These are phyloP conservation scores for Sebastes vulpes DNA, from an alignment of 2,797 vertebrate genomes.

Conservation along the genomic window DNA sequence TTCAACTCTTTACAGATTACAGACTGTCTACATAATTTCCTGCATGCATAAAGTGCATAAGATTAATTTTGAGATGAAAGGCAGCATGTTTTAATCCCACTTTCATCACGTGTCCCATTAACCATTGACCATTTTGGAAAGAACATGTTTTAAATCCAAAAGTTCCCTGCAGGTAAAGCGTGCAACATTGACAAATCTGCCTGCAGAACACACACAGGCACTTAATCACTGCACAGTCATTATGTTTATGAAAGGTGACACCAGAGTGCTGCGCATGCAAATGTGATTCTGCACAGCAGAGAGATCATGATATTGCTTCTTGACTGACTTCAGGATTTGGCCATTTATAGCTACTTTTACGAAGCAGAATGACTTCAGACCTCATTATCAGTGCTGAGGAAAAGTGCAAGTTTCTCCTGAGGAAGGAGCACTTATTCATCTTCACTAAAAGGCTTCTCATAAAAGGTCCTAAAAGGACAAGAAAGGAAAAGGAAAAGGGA, in stretches of 20 bases:
- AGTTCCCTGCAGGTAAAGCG: slow-evolving; percentile 26
- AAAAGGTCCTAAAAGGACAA: neutral
- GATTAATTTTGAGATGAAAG: slow-evolving; percentile 16
- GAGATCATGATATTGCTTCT: slow-evolving; percentile 17
- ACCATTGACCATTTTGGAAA: slow-evolving; percentile 13
- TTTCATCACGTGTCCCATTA: slow-evolving; percentile 25
- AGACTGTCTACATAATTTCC: slow-evolving; percentile 8
- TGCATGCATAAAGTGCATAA: neutral
- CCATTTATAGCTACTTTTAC: slow-evolving; percentile 27
- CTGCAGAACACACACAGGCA: neutral
- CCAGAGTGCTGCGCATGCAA: neutral
- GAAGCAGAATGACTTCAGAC: slow-evolving; percentile 16
- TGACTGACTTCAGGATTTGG: slow-evolving; percentile 17
- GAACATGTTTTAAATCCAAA: slow-evolving; percentile 39
- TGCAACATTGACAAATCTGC: slow-evolving; percentile 25
- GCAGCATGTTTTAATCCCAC: slow-evolving; percentile 32
- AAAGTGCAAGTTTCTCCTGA: slow-evolving; percentile 13
- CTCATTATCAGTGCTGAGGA: slow-evolving; percentile 20
- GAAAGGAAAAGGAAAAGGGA: neutral
- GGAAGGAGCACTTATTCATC: slow-evolving; percentile 23
- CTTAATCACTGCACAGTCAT: slow-evolving; percentile 10
- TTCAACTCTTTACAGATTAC: neutral
- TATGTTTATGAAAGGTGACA: slow-evolving; percentile 13
- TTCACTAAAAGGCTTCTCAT: slow-evolving; percentile 21
- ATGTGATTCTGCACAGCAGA: slow-evolving; percentile 16